These are phyloP conservation scores for Brenthis ino DNA, from an alignment of 2,888 invertebrate species.

Conservation along the genomic window DNA sequence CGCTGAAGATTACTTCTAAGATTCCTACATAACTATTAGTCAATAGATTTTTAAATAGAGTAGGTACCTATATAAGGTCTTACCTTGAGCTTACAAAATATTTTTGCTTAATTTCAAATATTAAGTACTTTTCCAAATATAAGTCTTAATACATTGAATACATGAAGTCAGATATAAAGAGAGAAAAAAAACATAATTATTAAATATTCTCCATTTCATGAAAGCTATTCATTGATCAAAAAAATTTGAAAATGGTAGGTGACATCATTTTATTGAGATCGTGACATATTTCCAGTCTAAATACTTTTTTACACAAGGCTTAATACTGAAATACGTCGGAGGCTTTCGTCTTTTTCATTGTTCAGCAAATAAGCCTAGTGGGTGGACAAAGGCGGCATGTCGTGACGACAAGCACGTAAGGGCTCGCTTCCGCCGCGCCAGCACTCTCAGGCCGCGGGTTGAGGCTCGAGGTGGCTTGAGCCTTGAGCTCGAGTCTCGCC, in stretches of 20 bases:
- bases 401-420: slow-evolving; percentile 76
- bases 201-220: slow-evolving; percentile 69
- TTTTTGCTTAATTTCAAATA: no score
- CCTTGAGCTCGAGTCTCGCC: slow-evolving; percentile 47
- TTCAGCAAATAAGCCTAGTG: slow-evolving; percentile 82
- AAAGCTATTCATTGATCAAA: slow-evolving; percentile 77
- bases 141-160: background rate
- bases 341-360: slow-evolving; percentile 78
- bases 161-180: slow-evolving; percentile 61
- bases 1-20: slow-evolving; percentile 47
- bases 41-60: slow-evolving; percentile 2
- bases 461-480: slow-evolving; percentile 54
- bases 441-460: slow-evolving; percentile 70
- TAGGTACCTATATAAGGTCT: background rate
- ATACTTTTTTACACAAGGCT: slow-evolving; percentile 55
- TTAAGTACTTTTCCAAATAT: no score
- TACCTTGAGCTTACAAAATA: no score
- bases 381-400: slow-evolving; percentile 79
- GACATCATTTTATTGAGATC: slow-evolving; percentile 60
- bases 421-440: slow-evolving; percentile 78
- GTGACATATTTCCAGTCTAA: slow-evolving; percentile 58
- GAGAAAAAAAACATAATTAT: slow-evolving; percentile 72
- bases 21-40: slow-evolving; percentile 14
- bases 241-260: slow-evolving; percentile 60
- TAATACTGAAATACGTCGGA: slow-evolving; percentile 64